Base-by-base conservation (phyloP, 2,888 invertebrate genomes). In the Scelioninae gen. 1 region DNA sequence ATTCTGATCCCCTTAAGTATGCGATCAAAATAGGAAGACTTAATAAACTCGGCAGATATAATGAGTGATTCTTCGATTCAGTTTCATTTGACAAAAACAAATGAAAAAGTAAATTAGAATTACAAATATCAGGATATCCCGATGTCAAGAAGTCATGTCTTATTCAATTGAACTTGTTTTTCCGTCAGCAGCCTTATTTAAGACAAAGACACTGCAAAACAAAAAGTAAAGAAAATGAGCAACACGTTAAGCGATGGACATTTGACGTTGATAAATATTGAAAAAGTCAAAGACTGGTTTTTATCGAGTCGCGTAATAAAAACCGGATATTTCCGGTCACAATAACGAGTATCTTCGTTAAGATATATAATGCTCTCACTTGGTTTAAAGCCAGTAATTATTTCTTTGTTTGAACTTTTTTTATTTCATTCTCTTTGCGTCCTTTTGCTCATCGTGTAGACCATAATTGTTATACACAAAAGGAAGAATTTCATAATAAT, bases 301-400 rank as follows among this genome's bases (percentile, higher is more conserved):
- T 69, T 62, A 66, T 15, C n/a, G 38, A 56, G 62, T 11, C n/a
- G n/a, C 32, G 43, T 15, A 29, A 51, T 45, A 72, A 79, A 79
- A 79, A 79, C 47, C 65, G 71, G 65, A 71, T 58, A 71, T 79
- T 79, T 71, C 78, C 71, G 71, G 56, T 15, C 58, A 9, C 40
- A 31, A 45, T 71, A 79, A 71, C 55, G 71, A 79, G 68, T 79
- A 58, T 78, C 78, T 78, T 78, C 71, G 69, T 71, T 69, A 78
- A 71, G 55, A 55, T 40, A 40, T 34, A 71, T 69, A 62, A 74
- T 74, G 47, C 55, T 74, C 62, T 58, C 69, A 62, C 78, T 63
- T 9, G 47, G 53, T 62, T 62, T 55, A 49, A 58, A 69, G 47
- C 34, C 69, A 62, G 62, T 77, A 77, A 77, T 77, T 77, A 77